phyloP scores from a whole-genome alignment of 2,113 vertebrate species.

The Chamaea fasciata region DNA sequence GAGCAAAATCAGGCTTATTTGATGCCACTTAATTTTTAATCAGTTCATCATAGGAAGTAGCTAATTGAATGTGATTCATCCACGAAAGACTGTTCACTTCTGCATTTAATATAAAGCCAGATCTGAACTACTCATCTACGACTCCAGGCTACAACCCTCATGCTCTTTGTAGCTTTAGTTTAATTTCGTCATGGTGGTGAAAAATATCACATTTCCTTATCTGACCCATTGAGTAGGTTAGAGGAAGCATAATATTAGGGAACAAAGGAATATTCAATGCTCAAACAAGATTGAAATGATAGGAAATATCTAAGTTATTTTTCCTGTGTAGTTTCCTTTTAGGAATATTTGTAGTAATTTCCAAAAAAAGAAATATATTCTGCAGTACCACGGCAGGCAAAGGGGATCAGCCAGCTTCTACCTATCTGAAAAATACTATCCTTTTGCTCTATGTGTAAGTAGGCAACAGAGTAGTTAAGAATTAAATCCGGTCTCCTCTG shows the following conservation, averaged over 20 bases:
- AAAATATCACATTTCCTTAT: constrained; percentile 75
- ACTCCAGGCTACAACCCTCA: not conserved
- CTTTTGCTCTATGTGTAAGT: not conserved
- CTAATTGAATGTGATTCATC: constrained; percentile 44
- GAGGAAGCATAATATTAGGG: constrained; percentile 76
- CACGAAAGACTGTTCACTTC: not conserved
- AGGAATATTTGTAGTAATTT: constrained; percentile 3
- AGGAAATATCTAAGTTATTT: constrained; percentile 46
- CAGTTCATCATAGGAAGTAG: constrained; percentile 46
- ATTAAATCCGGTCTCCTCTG: not conserved
- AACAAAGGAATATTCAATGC: constrained; percentile 71
- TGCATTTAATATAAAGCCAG: not conserved
- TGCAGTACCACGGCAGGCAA: not conserved
- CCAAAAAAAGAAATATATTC: not conserved
- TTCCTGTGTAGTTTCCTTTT: constrained; percentile 5
- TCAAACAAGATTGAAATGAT: constrained; percentile 74
- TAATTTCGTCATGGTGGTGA: constrained; percentile 54
- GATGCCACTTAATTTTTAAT: constrained; percentile 57
- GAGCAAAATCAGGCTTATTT: constrained; percentile 33
- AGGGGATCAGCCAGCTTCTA: not conserved
- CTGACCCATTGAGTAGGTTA: constrained; percentile 62
- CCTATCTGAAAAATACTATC: not conserved
- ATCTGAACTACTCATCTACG: constrained; percentile 9
- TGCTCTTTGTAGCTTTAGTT: not conserved
- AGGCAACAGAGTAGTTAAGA: not conserved